Conservation (phyloP, 2,888 invertebrate genomes). For the Synanthedon vespiformis region DNA sequence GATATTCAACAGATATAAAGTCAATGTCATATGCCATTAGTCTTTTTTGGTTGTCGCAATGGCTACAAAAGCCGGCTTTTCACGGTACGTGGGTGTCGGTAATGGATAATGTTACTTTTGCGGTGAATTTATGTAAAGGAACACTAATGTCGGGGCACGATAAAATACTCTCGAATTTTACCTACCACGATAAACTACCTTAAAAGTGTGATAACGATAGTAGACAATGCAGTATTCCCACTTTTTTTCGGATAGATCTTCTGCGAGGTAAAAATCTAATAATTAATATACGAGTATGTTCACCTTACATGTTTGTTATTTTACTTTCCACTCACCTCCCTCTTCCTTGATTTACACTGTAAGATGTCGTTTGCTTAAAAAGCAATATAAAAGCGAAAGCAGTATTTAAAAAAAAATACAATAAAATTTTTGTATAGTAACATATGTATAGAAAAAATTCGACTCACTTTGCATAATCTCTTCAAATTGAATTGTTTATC, state of each 20-base stretch:
- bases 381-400: too few species aligned
- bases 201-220: too few species aligned
- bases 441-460: constrained; percentile 46
- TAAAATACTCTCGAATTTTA: not conserved
- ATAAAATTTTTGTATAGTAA: constrained; percentile 40
- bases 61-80: constrained; percentile 17
- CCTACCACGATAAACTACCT: too few species aligned
- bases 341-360: too few species aligned
- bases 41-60: constrained; percentile 18
- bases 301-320: too few species aligned
- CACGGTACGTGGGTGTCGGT: constrained; percentile 15
- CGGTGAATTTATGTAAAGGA: constrained; percentile 13
- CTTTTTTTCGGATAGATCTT: too few species aligned
- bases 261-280: too few species aligned
- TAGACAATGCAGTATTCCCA: constrained; percentile 8
- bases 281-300: too few species aligned
- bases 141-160: not conserved
- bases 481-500: constrained; percentile 37
- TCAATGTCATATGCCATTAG: constrained; percentile 21
- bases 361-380: too few species aligned
- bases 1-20: constrained; percentile 10
- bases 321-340: too few species aligned
- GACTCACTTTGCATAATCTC: constrained; percentile 46
- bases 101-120: constrained; percentile 21
- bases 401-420: too few species aligned